These are phyloP conservation scores for Intellagama lesueurii DNA, from an alignment of 2,797 vertebrate genomes.

Conservation along the genomic window DNA sequence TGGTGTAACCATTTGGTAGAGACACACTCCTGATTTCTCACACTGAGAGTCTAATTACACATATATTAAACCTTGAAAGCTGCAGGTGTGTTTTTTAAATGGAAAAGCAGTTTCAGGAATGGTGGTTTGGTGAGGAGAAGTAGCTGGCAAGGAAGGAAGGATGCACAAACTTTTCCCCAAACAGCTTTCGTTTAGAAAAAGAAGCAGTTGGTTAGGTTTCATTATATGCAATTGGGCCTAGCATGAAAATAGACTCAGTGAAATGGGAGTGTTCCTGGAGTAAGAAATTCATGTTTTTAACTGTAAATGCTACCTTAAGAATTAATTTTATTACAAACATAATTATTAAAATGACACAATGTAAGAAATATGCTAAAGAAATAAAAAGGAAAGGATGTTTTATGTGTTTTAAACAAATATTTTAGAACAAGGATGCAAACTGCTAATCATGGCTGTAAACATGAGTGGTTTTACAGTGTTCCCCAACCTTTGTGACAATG, in stretches of 20 bases:
- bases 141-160: not conserved
- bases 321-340: not conserved
- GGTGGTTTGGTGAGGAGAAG: not conserved
- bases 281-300: not conserved
- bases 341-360: no score
- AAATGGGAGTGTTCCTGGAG: not conserved
- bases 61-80: not conserved
- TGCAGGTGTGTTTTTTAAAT: not conserved
- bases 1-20: no score
- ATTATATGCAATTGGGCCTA: not conserved
- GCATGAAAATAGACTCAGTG: no score
- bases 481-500: no score
- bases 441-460: not conserved
- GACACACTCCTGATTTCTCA: no score
- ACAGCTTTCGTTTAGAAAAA: not conserved
- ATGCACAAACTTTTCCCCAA: not conserved
- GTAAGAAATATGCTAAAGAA: not conserved
- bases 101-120: not conserved
- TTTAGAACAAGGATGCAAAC: not conserved
- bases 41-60: no score
- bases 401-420: not conserved
- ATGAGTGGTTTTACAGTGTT: no score
- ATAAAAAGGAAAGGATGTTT: not conserved
- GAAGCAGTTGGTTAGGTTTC: not conserved
- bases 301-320: not conserved